Evolutionary conservation across 1,140 invertebrate genomes (phyloP).

Genomic region (Elysia chlorotica): DNA sequence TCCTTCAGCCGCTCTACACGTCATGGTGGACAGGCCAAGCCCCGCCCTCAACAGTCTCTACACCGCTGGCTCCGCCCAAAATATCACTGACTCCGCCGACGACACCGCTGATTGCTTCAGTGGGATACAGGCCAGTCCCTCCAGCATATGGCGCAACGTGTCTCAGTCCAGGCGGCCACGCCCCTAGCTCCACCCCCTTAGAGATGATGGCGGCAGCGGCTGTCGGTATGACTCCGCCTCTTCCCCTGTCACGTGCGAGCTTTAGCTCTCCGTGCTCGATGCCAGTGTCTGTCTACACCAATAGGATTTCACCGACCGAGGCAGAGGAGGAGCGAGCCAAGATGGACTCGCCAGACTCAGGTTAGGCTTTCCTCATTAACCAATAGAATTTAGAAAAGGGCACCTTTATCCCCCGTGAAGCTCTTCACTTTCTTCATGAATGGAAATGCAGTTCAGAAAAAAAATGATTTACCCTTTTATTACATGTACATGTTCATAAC

Average conservation of each 20-base stretch:
- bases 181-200: too few species aligned
- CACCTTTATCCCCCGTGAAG: neutral
- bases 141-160: too few species aligned
- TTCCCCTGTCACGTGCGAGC: neutral
- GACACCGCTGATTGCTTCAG: neutral
- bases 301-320: neutral
- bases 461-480: neutral
- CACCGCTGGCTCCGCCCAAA: neutral
- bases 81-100: neutral
- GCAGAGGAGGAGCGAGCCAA: neutral
- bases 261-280: neutral
- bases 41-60: too few species aligned
- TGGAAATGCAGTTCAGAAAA: neutral
- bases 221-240: neutral
- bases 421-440: neutral
- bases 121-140: neutral
- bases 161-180: too few species aligned
- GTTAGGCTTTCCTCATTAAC: neutral
- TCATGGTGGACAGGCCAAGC: constrained; percentile 29
- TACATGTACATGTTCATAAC: neutral
- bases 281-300: neutral
- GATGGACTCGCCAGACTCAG: neutral
- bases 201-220: too few species aligned
- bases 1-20: constrained; percentile 29
- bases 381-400: neutral